Evolutionary conservation across 2,797 vertebrate species (phyloP), one percentile per base, ranked within the genome.

Genomic region (Poeciliopsis presidionis): DNA sequence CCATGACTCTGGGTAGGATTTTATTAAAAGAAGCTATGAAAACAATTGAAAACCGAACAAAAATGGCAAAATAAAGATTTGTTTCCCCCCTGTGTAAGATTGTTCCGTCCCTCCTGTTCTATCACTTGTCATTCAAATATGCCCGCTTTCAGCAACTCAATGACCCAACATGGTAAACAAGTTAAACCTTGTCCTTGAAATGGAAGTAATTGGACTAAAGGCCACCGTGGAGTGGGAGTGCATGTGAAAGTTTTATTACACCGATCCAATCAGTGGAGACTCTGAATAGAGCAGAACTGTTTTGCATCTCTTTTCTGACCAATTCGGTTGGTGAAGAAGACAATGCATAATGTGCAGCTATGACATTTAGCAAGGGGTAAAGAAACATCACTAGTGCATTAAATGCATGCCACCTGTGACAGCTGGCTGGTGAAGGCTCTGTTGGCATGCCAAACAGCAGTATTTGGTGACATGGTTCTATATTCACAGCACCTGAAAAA

Each of bases 91-190:
- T 39, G 33, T 39, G 61, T 65, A 39, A 39, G 33, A 65, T 67
- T 67, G 20, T 25, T 41, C 36, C 22, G 8, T 39, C 20, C 20
- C 63, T 41, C 36, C 78, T 88, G 84, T 77, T 77, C 82, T 87
- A 89, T 90, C 74, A 74, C 76, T 89, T 81, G 82, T 76, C 81
- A 78, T 84, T 87, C 83, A 80, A 79, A 78, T 85, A 86, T 75
- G 81, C 70, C 85, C 80, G 75, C 72, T 87, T 73, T 84, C 79
- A 81, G 84, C 85, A 86, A 91, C 88, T 93, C 88, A 84, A 76
- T 76, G 13, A 45, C 86, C 76, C 89, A 89, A 86, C 88, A 86
- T 83, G 88, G 84, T 61, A 41, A 84, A 83, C 86, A 80, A 87
- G 80, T 81, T 84, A 78, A 71, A 80, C 63, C 46, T 79, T 22